Evolutionary conservation across 2,797 vertebrate species (phyloP), one percentile per base, ranked within the genome.

Genomic region (Pseudomugil gertrudae): DNA sequence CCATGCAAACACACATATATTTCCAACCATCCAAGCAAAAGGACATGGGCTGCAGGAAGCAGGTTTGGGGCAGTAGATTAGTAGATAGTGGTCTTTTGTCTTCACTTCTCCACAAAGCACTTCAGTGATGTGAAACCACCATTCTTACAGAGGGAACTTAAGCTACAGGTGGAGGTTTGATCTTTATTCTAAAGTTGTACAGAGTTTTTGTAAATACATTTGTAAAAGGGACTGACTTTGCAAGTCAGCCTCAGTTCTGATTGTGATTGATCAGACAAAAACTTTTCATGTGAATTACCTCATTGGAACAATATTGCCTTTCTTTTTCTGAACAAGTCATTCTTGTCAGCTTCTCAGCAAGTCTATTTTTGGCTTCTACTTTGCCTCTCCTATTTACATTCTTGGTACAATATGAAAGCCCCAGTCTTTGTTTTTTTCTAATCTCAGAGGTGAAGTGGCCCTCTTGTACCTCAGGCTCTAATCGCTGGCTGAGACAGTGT

Each of bases 381-480:
- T 40, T 76, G 70, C 30, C 72, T 56, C 60, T 57, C 67, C 76
- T 70, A 70, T 67, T 79, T 60, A 68, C 66, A 26, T 86, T 87
- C 79, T 70, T 81, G 83, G 81, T 83, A 86, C 86, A 85, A 86
- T 79, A 23, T 43, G 61, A 88, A 83, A 84, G 83, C 83, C 79
- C 69, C 47, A 59, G 79, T 64, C 84, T 91, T 93, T 93, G 84
- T 93, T 85, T 90, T 68, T 70, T 76, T 87, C 74, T 87, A 87
- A 90, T 90, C 81, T 87, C 62, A 53, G 81, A 88, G 87, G 81
- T 93, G 88, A 92, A 93, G 92, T 93, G 90, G 85, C 80, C 84
- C 89, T 93, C 88, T 87, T 85, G 80, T 86, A 76, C 65, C 80
- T 75, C 64, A n/a, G 69, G 83, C 85, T 85, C 81, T 88, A 89